phyloP scores from a whole-genome alignment of 2,113 vertebrate species.

The Phocoena sinus region DNA sequence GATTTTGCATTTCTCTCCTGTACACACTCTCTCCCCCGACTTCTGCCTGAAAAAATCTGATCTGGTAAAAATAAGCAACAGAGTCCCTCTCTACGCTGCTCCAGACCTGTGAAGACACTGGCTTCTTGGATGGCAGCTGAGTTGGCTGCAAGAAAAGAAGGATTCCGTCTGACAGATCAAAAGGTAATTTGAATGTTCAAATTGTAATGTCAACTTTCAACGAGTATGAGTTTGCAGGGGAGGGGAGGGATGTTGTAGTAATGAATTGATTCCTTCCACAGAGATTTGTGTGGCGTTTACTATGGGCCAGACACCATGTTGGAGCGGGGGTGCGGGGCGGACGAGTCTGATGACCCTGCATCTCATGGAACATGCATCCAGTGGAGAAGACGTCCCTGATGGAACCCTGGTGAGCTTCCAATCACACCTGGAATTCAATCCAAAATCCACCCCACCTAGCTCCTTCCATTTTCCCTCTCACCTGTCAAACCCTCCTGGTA shows the following conservation, averaged over 20 bases:
- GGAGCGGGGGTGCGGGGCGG: rapidly evolving
- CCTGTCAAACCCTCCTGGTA: background rate
- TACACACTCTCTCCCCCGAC: rapidly evolving
- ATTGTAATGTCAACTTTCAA: rapidly evolving
- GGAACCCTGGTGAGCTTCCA: background rate
- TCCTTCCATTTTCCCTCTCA: background rate
- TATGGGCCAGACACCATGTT: background rate
- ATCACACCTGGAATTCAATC: background rate
- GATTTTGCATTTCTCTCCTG: background rate
- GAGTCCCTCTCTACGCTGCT: rapidly evolving
- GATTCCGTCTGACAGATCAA: background rate
- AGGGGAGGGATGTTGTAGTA: too few species aligned
- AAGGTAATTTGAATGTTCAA: background rate
- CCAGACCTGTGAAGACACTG: rapidly evolving
- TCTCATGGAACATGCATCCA: rapidly evolving
- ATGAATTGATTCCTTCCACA: background rate
- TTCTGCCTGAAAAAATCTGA: rapidly evolving
- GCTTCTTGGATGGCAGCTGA: rapidly evolving
- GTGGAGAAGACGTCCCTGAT: too few species aligned
- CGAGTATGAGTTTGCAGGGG: background rate
- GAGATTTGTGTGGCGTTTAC: background rate
- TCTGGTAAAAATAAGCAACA: rapidly evolving
- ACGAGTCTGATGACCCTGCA: rapidly evolving
- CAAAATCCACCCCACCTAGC: background rate
- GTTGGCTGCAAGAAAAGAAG: background rate